Conservation (phyloP, 1,140 invertebrate genomes). For the Pectinophora gossypiella region DNA sequence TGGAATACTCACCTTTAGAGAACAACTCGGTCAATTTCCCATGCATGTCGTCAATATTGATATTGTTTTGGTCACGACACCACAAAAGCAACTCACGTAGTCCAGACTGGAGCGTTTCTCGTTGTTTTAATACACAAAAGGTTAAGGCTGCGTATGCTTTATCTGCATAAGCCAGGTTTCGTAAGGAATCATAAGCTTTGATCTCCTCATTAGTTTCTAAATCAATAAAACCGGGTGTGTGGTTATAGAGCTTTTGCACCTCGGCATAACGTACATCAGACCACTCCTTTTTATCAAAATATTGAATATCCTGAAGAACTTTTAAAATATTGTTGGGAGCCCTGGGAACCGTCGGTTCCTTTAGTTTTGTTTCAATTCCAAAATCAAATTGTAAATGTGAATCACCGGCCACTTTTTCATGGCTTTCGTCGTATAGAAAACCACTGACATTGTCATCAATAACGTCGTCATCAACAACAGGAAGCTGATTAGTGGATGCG, state of each 20-base stretch:
- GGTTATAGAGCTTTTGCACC: neutral
- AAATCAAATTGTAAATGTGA: neutral
- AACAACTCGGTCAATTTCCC: neutral
- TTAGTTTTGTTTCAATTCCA: neutral
- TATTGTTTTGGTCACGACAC: neutral
- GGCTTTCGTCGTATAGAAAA: neutral
- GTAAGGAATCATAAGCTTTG: neutral
- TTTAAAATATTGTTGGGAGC: neutral
- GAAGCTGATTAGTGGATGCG: no score
- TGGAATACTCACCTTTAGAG: neutral
- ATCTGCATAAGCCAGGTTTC: neutral
- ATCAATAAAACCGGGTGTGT: neutral
- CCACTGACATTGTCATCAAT: neutral
- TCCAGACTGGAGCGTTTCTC: neutral
- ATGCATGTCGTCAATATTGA: neutral
- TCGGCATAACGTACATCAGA: neutral
- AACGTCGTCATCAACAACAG: no score
- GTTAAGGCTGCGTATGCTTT: neutral
- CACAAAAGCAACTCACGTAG: neutral
- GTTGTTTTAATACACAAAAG: conserved; percentile 1
- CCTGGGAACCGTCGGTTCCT: neutral
- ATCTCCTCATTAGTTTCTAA: conserved; percentile 2
- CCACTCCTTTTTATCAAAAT: neutral
- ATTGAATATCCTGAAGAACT: neutral
- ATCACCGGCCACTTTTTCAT: no score